phyloP scores from a whole-genome alignment of 2,113 vertebrate genomes.

The Eidolon helvum region DNA sequence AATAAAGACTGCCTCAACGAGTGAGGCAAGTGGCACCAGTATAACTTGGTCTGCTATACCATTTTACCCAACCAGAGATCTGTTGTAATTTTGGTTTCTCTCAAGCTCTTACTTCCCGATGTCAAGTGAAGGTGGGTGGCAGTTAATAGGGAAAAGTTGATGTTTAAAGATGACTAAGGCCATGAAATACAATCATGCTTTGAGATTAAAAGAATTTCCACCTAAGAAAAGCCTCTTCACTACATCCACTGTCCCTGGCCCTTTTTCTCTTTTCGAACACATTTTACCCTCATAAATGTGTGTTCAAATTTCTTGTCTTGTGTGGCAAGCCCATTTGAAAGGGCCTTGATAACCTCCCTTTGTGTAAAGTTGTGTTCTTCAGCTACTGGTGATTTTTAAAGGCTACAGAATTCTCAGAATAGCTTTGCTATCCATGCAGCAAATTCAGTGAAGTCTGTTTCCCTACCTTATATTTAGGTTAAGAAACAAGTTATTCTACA shows the following conservation, averaged over 20 bases:
- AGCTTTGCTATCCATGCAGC: not conserved
- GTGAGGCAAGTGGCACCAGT: not conserved
- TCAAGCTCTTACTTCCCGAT: slow-evolving; percentile 15
- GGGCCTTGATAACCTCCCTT: not conserved
- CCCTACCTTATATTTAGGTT: not conserved
- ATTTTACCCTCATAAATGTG: not conserved
- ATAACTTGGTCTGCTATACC: not conserved
- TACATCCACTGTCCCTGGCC: not conserved
- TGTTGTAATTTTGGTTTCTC: slow-evolving; percentile 50
- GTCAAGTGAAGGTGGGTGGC: slow-evolving; percentile 55
- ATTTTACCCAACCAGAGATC: not conserved
- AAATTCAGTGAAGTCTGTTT: not conserved
- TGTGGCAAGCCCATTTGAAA: not conserved
- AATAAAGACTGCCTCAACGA: not conserved
- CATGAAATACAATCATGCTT: slow-evolving; percentile 13
- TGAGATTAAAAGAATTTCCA: slow-evolving; percentile 46
- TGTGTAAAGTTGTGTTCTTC: not conserved
- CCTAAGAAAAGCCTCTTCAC: slow-evolving; percentile 29
- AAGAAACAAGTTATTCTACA: not conserved
- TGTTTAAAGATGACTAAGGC: slow-evolving; percentile 59
- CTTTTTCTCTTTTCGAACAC: slow-evolving; percentile 45
- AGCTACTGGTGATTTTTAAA: not conserved
- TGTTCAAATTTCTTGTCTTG: not conserved
- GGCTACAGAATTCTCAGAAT: not conserved
- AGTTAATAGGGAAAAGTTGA: not conserved